Conservation (phyloP, 2,888 invertebrate species). For the Trachelus troglodyta region DNA sequence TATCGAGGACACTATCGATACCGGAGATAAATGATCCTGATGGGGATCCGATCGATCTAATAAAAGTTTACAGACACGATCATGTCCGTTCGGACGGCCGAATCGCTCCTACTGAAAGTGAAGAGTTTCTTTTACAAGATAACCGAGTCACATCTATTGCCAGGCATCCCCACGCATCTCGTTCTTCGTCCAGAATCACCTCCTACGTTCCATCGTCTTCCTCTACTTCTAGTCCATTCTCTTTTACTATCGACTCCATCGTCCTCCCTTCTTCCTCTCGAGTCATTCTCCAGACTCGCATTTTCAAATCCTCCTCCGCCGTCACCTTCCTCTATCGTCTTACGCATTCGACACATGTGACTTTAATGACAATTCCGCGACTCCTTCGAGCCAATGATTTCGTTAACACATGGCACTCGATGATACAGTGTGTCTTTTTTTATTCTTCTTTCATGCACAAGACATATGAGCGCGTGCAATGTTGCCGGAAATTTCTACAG, state of each 20-base stretch:
- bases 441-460: background rate
- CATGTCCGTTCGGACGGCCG: slow-evolving; percentile 23
- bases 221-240: slow-evolving; percentile 22
- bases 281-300: background rate
- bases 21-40: slow-evolving; percentile 7
- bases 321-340: slow-evolving; percentile 11
- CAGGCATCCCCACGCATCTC: slow-evolving; percentile 26
- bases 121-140: slow-evolving; percentile 19
- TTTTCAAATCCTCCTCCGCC: slow-evolving; percentile 1
- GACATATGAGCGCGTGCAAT: background rate
- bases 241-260: background rate
- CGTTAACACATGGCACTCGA: slow-evolving; percentile 39
- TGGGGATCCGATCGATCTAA: slow-evolving; percentile 7
- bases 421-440: background rate
- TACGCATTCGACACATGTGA: slow-evolving; percentile 41
- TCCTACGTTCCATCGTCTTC: slow-evolving; percentile 15
- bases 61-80: slow-evolving; percentile 10
- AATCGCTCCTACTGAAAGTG: slow-evolving; percentile 26
- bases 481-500: background rate
- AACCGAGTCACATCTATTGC: slow-evolving; percentile 12
- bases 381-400: slow-evolving; percentile 46
- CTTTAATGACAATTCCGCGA: slow-evolving; percentile 49
- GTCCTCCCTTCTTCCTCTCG: slow-evolving; percentile 1
- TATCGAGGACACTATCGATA: background rate
- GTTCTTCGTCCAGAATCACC: slow-evolving; percentile 7